A percentile compares a stretch with the other conserved stretches of the same genome.
phyloP scores from a whole-genome alignment of 2,113 vertebrate species.

The Acrocephalus arundinaceus region DNA sequence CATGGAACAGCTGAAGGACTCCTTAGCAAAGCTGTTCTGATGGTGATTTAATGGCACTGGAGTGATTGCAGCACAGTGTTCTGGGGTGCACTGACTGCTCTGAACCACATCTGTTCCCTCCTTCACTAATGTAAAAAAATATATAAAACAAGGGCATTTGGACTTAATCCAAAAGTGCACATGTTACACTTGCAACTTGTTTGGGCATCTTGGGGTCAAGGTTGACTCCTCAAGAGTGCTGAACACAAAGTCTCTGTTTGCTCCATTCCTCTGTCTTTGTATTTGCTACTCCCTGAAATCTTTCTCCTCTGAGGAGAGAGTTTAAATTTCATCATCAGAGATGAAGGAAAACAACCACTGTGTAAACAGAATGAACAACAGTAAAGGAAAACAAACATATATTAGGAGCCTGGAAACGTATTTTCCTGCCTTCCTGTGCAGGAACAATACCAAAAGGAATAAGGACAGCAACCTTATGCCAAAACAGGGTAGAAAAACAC shows the following conservation, averaged over 20 bases:
- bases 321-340: conserved; percentile 13
- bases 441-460: conserved; percentile 53
- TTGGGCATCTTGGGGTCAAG: conserved; percentile 32
- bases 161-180: background rate
- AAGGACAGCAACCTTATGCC: conserved; percentile 23
- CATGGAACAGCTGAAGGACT: background rate
- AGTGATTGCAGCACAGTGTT: background rate
- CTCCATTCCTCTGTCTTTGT: background rate
- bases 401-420: conserved; percentile 47
- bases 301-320: background rate
- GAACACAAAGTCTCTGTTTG: background rate
- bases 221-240: background rate
- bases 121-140: background rate
- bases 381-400: conserved; percentile 36
- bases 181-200: background rate
- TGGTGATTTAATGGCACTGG: background rate
- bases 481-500: conserved; percentile 52
- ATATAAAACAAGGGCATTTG: background rate
- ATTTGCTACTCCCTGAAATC: background rate
- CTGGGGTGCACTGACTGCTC: background rate
- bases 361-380: conserved; percentile 49
- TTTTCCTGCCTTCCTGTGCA: conserved; percentile 62
- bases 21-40: background rate
- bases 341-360: conserved; percentile 30
- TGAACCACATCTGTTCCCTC: background rate